phyloP scores from a whole-genome alignment of 2,888 invertebrate genomes.

The Lydus trimaculatus region DNA sequence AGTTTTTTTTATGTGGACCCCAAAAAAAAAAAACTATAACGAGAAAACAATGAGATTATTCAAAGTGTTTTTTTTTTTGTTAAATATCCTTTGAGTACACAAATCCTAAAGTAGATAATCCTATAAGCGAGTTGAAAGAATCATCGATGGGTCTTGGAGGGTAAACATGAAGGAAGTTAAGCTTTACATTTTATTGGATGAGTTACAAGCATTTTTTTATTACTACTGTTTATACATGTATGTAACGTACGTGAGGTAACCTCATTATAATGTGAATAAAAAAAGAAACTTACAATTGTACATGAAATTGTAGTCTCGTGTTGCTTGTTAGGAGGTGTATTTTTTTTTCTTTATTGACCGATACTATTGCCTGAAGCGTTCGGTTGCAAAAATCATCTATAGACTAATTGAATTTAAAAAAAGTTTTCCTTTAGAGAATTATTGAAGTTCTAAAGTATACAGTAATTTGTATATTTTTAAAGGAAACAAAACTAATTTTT shows the following conservation, averaged over 20 bases:
- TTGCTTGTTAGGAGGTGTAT: neutral
- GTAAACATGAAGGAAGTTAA: too few species aligned
- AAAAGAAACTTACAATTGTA: neutral
- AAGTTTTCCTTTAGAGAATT: too few species aligned
- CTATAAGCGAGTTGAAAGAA: too few species aligned
- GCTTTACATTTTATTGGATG: neutral
- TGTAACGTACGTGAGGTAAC: neutral
- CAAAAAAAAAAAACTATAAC: too few species aligned
- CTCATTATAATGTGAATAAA: neutral
- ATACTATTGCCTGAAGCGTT: neutral
- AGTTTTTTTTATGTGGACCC: neutral
- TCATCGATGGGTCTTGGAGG: too few species aligned
- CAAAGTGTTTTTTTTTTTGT: too few species aligned
- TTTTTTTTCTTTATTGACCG: neutral
- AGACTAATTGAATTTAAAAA: too few species aligned
- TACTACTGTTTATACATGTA: neutral
- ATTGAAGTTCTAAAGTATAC: too few species aligned
- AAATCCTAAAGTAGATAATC: too few species aligned
- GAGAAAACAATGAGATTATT: too few species aligned
- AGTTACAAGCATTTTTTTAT: neutral
- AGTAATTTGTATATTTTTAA: too few species aligned
- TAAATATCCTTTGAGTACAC: too few species aligned
- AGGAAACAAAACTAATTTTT: neutral
- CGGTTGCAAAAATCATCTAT: neutral
- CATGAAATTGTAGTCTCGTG: neutral